Percentiles rank a stretch among this genome's conserved stretches.
phyloP scores from a whole-genome alignment of 92 coral and sea anemone genomes.

The Phymanthus crucifer region DNA sequence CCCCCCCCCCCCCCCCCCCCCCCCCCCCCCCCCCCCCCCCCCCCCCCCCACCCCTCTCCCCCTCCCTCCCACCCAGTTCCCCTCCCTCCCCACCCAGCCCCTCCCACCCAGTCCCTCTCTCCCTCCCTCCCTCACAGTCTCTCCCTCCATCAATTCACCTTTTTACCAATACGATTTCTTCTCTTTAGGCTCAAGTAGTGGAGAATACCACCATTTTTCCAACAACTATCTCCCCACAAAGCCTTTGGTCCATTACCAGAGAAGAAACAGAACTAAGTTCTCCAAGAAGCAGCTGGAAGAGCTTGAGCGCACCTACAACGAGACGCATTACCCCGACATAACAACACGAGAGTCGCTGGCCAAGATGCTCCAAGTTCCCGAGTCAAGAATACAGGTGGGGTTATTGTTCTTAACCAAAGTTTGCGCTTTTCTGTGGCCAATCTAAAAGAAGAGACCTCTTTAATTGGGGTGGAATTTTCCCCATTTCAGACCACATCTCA shows the following conservation, averaged over 20 bases:
- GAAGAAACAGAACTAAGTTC: constrained; percentile 83
- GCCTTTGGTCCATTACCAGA: constrained; percentile 64
- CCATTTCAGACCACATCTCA: no score
- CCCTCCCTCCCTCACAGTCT: no score
- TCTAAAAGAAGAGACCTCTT: no score
- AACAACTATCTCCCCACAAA: constrained; percentile 6
- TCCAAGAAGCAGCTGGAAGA: constrained; percentile 72
- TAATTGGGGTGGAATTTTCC: no score
- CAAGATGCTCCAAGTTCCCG: constrained; percentile 69
- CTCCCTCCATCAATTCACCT: no score
- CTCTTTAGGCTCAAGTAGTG: not conserved
- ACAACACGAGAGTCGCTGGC: constrained; percentile 78
- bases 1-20: no score
- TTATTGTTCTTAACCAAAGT: not conserved
- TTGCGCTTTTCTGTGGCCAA: not conserved
- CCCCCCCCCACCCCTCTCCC: no score
- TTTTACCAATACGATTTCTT: not conserved
- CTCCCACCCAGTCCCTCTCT: no score
- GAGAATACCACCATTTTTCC: not conserved
- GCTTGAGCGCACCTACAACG: constrained; percentile 70
- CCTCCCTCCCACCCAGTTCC: no score
- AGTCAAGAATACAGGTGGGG: constrained; percentile 77
- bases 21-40: no score
- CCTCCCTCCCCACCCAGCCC: no score
- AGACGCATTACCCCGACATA: constrained; percentile 82